A percentile compares a stretch with the other conserved stretches of the same genome.
phyloP scores from a whole-genome alignment of 2,113 vertebrate genomes.

The Semicossyphus pulcher region DNA sequence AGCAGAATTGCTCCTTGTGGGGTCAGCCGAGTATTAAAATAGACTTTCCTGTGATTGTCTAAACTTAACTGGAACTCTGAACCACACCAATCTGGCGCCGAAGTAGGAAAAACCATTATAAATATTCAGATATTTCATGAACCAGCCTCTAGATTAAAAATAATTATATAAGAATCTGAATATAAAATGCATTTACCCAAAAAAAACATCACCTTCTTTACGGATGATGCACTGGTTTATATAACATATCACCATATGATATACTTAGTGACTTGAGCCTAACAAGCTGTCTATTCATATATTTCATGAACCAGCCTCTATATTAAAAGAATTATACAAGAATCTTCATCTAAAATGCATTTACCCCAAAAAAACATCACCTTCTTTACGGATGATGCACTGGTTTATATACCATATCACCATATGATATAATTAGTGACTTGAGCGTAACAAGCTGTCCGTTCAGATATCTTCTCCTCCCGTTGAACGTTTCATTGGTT shows the following conservation, averaged over 20 bases:
- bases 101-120: constrained; percentile 22
- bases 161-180: constrained; percentile 15
- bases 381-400: constrained; percentile 1
- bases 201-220: neutral
- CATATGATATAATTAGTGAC: constrained; percentile 55
- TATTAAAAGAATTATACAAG: constrained; percentile 31
- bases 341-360: constrained; percentile 19
- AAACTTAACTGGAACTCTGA: constrained; percentile 38
- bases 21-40: constrained; percentile 18
- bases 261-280: too few relatives aligned
- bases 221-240: constrained; percentile 18
- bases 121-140: constrained; percentile 13
- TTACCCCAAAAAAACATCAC: neutral
- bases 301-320: neutral
- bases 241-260: constrained; percentile 34
- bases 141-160: constrained; percentile 4
- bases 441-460: constrained; percentile 45
- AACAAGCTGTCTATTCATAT: too few relatives aligned
- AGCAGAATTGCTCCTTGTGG: constrained; percentile 19
- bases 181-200: constrained; percentile 17
- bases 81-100: constrained; percentile 33
- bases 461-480: constrained; percentile 11
- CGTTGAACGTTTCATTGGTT: constrained; percentile 59
- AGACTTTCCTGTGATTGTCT: constrained; percentile 60
- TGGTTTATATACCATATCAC: constrained; percentile 38